Percentiles rank a stretch among this genome's conserved stretches.
Conservation (phyloP, 2,797 vertebrate species). For the Phoxinus dragarum region DNA sequence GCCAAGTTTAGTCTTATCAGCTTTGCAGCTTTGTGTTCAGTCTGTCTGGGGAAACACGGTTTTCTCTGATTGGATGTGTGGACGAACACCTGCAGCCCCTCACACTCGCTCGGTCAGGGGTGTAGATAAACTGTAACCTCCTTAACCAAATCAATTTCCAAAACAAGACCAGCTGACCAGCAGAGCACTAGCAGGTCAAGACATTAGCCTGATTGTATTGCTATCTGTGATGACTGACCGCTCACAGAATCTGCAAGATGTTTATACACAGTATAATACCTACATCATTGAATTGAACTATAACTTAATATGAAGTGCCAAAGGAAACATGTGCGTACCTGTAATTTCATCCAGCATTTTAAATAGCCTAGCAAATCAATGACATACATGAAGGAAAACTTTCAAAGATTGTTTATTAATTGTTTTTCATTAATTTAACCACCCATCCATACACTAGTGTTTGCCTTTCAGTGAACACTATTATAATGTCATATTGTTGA, state of each 20-base stretch:
- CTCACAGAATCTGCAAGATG: background rate
- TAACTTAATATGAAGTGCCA: too few species aligned
- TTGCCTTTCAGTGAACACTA: background rate
- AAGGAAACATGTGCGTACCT: too few species aligned
- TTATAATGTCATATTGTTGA: conserved; percentile 14
- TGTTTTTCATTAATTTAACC: background rate
- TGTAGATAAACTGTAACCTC: conserved; percentile 23
- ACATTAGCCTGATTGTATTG: conserved; percentile 1
- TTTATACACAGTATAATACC: background rate
- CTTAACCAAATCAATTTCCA: conserved; percentile 34
- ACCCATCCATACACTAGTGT: background rate
- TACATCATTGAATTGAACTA: background rate
- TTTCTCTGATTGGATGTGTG: conserved; percentile 37
- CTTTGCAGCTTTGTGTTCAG: conserved; percentile 53
- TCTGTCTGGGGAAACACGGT: conserved; percentile 27
- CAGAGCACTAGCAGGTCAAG: conserved; percentile 17
- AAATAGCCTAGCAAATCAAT: background rate
- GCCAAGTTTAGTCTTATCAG: conserved; percentile 52
- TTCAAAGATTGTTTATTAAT: background rate
- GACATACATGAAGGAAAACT: background rate
- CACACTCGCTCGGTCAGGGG: background rate
- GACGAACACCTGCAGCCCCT: conserved; percentile 13
- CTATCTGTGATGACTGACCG: background rate
- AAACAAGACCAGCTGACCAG: conserved; percentile 14
- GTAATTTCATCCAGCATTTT: background rate